Conservation (phyloP, 2,797 vertebrate genomes). For the Poeciliopsis infans region DNA sequence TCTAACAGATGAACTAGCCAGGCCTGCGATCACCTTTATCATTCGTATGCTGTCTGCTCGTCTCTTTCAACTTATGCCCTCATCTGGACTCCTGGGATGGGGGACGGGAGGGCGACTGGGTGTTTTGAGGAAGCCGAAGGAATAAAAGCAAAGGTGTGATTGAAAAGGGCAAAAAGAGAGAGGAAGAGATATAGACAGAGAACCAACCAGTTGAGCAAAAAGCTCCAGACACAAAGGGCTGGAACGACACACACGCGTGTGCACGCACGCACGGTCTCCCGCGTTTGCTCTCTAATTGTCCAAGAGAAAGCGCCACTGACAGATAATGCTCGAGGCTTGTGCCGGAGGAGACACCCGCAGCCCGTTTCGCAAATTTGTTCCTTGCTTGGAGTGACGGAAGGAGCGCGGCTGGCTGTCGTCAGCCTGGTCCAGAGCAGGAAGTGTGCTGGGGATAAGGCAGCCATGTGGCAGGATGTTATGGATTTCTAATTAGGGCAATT, state of each 20-base stretch:
- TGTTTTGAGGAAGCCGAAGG: constrained; percentile 36
- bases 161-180: constrained; percentile 75
- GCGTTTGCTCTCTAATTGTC: constrained; percentile 45
- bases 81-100: constrained; percentile 65
- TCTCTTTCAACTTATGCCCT: constrained; percentile 68
- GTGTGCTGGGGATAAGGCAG: constrained; percentile 97
- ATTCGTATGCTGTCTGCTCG: constrained; percentile 36
- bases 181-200: constrained; percentile 84
- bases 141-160: constrained; percentile 64
- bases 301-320: constrained; percentile 49
- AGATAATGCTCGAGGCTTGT: constrained; percentile 52
- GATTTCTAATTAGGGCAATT: constrained; percentile 99
- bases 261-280: constrained; percentile 12
- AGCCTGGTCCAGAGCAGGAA: constrained; percentile 98
- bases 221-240: constrained; percentile 75
- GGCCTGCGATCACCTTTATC: constrained; percentile 53
- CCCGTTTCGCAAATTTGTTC: constrained; percentile 65
- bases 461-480: constrained; percentile 99
- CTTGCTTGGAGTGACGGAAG: constrained; percentile 86
- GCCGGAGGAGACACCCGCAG: constrained; percentile 62
- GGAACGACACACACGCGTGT: constrained; percentile 42
- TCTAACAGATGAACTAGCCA: constrained; percentile 29
- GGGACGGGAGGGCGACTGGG: constrained; percentile 8
- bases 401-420: constrained; percentile 95
- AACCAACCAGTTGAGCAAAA: constrained; percentile 68